These are phyloP conservation scores for Corticium candelabrum DNA, from an alignment of 37 sponge, comb jelly and placozoan genomes.

Conservation along the genomic window DNA sequence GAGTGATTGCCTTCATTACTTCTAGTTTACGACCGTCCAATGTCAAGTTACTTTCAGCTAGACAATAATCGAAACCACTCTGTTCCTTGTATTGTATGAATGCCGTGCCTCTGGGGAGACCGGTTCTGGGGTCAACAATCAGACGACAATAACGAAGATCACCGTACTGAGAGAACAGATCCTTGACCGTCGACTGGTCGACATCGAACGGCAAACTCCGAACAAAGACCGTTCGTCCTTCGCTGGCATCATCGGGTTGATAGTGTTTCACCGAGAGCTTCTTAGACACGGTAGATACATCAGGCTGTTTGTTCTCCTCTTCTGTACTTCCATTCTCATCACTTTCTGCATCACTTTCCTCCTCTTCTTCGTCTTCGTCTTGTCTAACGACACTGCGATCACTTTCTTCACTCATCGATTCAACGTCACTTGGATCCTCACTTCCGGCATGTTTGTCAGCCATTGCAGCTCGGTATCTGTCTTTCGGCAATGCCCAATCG, in stretches of 20 bases:
- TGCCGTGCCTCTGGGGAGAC: background rate
- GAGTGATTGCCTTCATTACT: background rate
- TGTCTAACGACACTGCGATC: too few relatives aligned
- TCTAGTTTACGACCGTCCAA: background rate
- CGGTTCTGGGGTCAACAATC: background rate
- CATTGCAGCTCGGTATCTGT: slow-evolving; percentile 22
- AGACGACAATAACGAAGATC: background rate
- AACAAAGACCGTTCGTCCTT: background rate
- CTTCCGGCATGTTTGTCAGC: too few relatives aligned
- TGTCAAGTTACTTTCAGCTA: background rate
- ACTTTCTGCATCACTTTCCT: background rate
- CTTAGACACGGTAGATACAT: too few relatives aligned
- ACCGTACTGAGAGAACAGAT: background rate
- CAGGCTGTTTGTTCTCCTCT: background rate
- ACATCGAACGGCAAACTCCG: background rate
- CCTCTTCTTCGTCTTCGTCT: slow-evolving; percentile 15
- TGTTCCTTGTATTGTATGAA: background rate
- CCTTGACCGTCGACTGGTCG: background rate
- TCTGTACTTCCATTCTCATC: background rate
- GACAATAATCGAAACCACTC: background rate
- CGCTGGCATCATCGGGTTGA: background rate
- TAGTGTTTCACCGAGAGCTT: too few relatives aligned
- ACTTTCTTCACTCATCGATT: background rate
- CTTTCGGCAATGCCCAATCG: slow-evolving; percentile 69
- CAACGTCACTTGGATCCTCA: too few relatives aligned